Evolutionary conservation across 2,888 invertebrate species (phyloP).

Genomic region (Heliconius hortense): DNA sequence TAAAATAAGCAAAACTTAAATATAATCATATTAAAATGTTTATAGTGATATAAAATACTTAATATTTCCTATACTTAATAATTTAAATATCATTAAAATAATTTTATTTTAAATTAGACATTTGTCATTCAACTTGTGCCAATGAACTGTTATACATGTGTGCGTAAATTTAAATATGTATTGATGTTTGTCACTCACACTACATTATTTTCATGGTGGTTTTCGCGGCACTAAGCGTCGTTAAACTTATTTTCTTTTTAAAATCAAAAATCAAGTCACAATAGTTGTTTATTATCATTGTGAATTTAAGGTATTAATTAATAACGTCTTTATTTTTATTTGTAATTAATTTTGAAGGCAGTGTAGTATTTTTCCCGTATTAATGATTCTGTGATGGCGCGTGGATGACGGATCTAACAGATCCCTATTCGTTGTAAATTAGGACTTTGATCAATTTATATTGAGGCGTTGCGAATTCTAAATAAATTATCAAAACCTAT

Average conservation of each 20-base stretch:
- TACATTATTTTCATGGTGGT: constrained; percentile 54
- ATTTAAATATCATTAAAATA: background rate
- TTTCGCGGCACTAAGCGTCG: constrained; percentile 71
- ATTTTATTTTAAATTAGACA: constrained; percentile 16
- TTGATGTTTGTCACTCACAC: constrained; percentile 44
- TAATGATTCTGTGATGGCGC: constrained; percentile 69
- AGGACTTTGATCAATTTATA: constrained; percentile 65
- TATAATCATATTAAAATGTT: background rate
- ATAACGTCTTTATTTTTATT: constrained; percentile 41
- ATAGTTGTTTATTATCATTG: constrained; percentile 47
- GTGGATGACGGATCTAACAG: constrained; percentile 64
- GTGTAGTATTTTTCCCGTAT: constrained; percentile 44
- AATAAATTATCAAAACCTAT: constrained; percentile 59
- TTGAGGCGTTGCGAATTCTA: constrained; percentile 55
- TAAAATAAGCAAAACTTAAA: background rate
- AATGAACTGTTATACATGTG: constrained; percentile 36
- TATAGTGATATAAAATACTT: background rate
- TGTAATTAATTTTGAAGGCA: constrained; percentile 38
- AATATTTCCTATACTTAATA: background rate
- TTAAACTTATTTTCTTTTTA: constrained; percentile 65
- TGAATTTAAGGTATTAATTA: constrained; percentile 47
- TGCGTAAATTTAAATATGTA: constrained; percentile 30
- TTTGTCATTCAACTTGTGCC: constrained; percentile 22
- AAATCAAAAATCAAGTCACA: constrained; percentile 48
- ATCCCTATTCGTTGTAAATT: constrained; percentile 69